Percentiles rank a stretch among this genome's conserved stretches.
Conservation (phyloP, 2,888 invertebrate genomes). For the Eulithis testata region DNA sequence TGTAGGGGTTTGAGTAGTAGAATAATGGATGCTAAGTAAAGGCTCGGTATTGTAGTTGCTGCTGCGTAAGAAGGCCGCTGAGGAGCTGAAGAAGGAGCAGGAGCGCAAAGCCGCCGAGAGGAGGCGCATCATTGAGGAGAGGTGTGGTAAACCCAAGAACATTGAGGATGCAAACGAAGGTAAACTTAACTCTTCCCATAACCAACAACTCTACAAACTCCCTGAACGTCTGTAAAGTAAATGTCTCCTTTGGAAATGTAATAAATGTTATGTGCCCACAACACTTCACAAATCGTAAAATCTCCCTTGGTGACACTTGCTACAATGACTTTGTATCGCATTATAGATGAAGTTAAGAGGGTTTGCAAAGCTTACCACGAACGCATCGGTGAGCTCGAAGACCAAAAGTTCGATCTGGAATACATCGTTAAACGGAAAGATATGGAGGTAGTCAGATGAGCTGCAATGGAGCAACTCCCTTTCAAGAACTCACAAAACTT, state of each 20-base stretch:
- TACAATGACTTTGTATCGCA: conserved; percentile 66
- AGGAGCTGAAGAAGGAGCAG: conserved; percentile 99
- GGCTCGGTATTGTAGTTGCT: conserved; percentile 88
- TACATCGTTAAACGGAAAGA: conserved; percentile 99
- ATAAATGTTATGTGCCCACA: conserved; percentile 38
- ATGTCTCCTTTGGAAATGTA: conserved; percentile 4
- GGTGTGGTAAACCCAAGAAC: conserved; percentile 96
- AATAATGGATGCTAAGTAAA: neutral
- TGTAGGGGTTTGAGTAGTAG: too few species aligned
- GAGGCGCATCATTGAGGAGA: conserved; percentile 97
- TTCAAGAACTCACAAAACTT: conserved; percentile 73
- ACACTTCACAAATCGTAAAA: conserved; percentile 61
- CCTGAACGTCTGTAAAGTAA: neutral
- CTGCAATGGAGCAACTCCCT: conserved; percentile 64
- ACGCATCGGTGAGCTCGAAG: conserved; percentile 95
- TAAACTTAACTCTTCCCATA: conserved; percentile 67
- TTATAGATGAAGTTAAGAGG: conserved; percentile 90
- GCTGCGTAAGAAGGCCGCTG: conserved; percentile 99
- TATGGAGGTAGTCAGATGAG: conserved; percentile 93
- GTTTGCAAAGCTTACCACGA: conserved; percentile 94
- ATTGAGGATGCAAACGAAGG: conserved; percentile 97
- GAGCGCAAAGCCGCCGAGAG: conserved; percentile 99
- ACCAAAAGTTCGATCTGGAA: conserved; percentile 99
- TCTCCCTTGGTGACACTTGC: conserved; percentile 45
- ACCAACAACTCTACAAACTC: conserved; percentile 9